A percentile compares a stretch with the other conserved stretches of the same genome.
phyloP scores from a whole-genome alignment of 1,140 invertebrate species.

The Aethina tumida region DNA sequence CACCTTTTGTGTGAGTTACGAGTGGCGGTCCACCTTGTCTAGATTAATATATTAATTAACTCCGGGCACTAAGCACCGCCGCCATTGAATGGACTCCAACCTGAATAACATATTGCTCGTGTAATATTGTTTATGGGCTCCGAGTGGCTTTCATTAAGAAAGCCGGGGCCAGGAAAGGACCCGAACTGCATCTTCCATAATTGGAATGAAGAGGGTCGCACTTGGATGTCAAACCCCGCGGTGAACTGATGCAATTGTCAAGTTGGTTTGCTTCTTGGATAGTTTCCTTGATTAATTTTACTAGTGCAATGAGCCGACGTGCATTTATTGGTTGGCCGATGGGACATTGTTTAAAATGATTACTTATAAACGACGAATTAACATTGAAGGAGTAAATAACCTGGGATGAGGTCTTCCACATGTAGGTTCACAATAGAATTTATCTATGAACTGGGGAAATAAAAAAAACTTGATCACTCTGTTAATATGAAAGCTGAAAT shows the following conservation, averaged over 20 bases:
- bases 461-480: no score
- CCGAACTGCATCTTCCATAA: slow-evolving; percentile 6
- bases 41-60: no score
- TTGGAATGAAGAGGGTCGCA: not conserved
- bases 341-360: no score
- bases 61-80: not conserved
- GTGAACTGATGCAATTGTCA: slow-evolving; percentile 1
- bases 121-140: slow-evolving; percentile 10
- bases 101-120: slow-evolving; percentile 4
- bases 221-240: slow-evolving; percentile 1
- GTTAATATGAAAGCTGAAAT: no score
- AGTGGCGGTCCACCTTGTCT: no score
- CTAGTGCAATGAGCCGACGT: not conserved
- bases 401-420: no score
- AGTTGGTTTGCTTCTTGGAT: slow-evolving; percentile 5
- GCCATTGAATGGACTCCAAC: slow-evolving; percentile 2
- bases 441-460: no score
- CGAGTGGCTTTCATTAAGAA: slow-evolving; percentile 6
- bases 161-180: slow-evolving; percentile 6
- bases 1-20: no score
- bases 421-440: no score
- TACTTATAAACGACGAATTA: no score
- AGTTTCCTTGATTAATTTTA: slow-evolving; percentile 9
- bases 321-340: no score
- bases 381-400: no score